Evolutionary conservation across 1,140 invertebrate species (phyloP).

Genomic region (Thereuonema tuberculata): DNA sequence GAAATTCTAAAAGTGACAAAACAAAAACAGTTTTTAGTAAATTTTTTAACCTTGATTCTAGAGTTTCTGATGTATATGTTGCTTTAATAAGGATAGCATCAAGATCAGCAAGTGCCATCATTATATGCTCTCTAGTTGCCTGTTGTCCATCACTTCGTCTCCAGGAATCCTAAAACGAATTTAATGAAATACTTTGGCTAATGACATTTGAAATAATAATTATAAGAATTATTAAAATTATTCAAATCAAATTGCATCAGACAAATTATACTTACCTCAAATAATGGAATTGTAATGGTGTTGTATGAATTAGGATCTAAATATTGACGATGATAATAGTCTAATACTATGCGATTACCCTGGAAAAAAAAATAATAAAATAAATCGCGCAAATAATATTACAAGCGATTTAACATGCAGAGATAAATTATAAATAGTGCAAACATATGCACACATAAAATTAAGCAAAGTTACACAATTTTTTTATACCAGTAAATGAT

Average conservation of each 20-base stretch:
- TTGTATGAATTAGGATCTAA: slow-evolving; percentile 44
- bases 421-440: too few species aligned
- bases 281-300: slow-evolving; percentile 52
- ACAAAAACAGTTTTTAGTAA: too few species aligned
- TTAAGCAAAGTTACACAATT: too few species aligned
- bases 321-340: slow-evolving; percentile 46
- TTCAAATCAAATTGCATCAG: not conserved
- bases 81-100: slow-evolving; percentile 80
- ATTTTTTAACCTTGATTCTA: slow-evolving; percentile 57
- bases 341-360: slow-evolving; percentile 59
- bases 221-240: too few species aligned
- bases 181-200: not conserved
- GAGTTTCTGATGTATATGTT: slow-evolving; percentile 68
- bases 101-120: slow-evolving; percentile 84
- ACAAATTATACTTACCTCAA: slow-evolving; percentile 39
- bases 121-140: slow-evolving; percentile 68
- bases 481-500: too few species aligned
- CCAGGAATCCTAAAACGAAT: slow-evolving; percentile 47
- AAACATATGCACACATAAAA: too few species aligned
- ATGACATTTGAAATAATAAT: too few species aligned
- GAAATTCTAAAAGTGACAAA: too few species aligned
- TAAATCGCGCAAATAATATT: too few species aligned
- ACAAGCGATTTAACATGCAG: too few species aligned
- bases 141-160: slow-evolving; percentile 62
- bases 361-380: slow-evolving; percentile 35